A percentile compares a stretch with the other conserved stretches of the same genome.
Conservation (phyloP, 2,888 invertebrate genomes). For the Pherbina coryleti region DNA sequence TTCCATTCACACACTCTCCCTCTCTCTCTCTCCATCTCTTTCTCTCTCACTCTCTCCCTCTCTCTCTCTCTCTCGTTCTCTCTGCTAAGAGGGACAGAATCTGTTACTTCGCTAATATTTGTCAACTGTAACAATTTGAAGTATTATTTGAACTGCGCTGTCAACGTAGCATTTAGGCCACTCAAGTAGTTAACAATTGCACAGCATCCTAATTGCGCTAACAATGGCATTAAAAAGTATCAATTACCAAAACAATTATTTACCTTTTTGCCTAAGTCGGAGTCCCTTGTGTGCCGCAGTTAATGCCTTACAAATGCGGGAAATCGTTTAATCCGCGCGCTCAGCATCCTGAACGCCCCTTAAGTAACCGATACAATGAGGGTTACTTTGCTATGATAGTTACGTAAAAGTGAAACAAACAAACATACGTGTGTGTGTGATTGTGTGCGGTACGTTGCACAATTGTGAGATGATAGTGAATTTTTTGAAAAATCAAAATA, state of each 20-base stretch:
- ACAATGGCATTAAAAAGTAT: slow-evolving; percentile 49
- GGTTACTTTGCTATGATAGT: not conserved
- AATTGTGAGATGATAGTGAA: not conserved
- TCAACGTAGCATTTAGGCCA: not conserved
- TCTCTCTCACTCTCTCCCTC: not conserved
- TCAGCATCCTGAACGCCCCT: not conserved
- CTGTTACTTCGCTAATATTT: slow-evolving; percentile 13
- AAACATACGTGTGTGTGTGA: no score
- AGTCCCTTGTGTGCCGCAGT: slow-evolving; percentile 27
- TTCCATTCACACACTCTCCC: not conserved
- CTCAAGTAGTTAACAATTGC: slow-evolving; percentile 2
- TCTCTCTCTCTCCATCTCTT: not conserved
- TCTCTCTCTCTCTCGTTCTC: not conserved
- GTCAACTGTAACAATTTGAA: slow-evolving; percentile 61
- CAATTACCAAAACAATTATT: slow-evolving; percentile 56
- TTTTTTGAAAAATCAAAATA: not conserved
- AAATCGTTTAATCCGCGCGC: slow-evolving; percentile 27
- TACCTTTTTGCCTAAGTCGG: slow-evolving; percentile 36
- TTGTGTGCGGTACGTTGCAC: not conserved
- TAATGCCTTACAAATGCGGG: slow-evolving; percentile 11
- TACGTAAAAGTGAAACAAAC: no score
- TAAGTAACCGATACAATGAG: slow-evolving; percentile 17
- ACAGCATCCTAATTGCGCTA: slow-evolving; percentile 23
- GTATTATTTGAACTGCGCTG: slow-evolving; percentile 15
- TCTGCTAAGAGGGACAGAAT: not conserved